Base-by-base conservation (phyloP, 2,113 vertebrate genomes). In the Spea multiplicata region DNA sequence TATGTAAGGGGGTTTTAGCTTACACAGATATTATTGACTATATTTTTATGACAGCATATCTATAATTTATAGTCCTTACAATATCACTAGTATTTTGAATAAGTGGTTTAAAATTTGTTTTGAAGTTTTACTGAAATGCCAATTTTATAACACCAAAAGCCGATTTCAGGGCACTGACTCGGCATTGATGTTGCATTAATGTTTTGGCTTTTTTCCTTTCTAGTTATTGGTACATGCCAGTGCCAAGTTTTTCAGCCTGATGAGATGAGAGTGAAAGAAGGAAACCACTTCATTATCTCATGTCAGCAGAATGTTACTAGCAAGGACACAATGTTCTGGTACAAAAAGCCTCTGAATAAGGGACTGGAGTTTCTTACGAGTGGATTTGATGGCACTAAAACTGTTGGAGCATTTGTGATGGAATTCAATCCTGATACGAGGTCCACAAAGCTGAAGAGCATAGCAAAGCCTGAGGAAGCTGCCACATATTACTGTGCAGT, bases 251-350 rank as follows among this genome's bases (percentile, higher is more conserved):
- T 84, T 5, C n/a, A 78, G 69, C 9, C 14, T 1, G 9, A 12
- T 10, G 10, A 67, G 3, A 53, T 83, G 46, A 50, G 9, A 12
- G 64, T 13, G n/a, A 68, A 6, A 3, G 71, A 78, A 71, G 77
- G 50, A 65, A 59, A 72, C 52, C 59, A 66, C 3, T 6, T 76
- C 17, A 7, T 16, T 49, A 75, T 83, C 6, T 66, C 13, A 0
- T 82, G 45, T 6, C 30, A 9, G 8, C 59, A 81, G 4, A 81
- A 81, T 9, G 30, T 44, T 44, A 49, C 73, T 9, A 47, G 49
- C 30, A 48, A 72, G 9, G 44, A 73, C 47, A 50, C 13, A 1
- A 79, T 81, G 80, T 68, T 67, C 13, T 83, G 82, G 82, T 83
- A 79, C 61, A 72, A 75, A 49, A 73, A 83, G 65, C 17, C 10